Base-by-base conservation (phyloP, 2,888 invertebrate species). In the Byasa hedistus region DNA sequence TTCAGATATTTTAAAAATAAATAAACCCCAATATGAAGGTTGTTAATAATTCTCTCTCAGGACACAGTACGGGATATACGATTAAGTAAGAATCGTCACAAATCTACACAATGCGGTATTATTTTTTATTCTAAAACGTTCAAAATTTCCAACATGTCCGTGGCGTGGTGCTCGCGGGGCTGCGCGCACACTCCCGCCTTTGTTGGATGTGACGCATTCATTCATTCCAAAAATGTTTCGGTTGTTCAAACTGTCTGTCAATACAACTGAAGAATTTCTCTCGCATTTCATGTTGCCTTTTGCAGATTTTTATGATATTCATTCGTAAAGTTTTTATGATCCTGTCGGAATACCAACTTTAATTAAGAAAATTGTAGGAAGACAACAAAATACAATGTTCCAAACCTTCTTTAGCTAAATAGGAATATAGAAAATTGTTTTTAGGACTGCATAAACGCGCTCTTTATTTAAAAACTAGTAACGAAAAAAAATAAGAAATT, bases 211-310 rank as follows among this genome's bases (percentile, higher is more conserved):
- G 82, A 83, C 85, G 77, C 72, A 72, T 77, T 59, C 66, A 71
- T 76, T 81, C 82, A 81, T 83, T 83, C 77, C 77, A 76, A 72
- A 78, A 84, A 86, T 83, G 78, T 82, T 83, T 82, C 79, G 79
- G 76, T 79, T 80, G 79, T 80, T 75, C 69, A 71, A 72, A 69
- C 72, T 70, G 68, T 69, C 68, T 70, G 72, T 68, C 75, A 72
- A 69, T 73, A 72, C 70, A 71, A 72, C 72, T 74, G 59, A 68
- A 65, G 56, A 65, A 68, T 62, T 66, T 57, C 54, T 44, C 51
- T 55, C 54, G 61, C 61, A 65, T 60, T 56, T 57, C 56, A 52
- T 52, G 61, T 62, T 58, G 44, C 62, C 57, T 62, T 62, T 52
- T 51, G 21, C 22, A 24, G 48, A 54, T 52, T 59, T 54, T 54